A percentile compares a stretch with the other conserved stretches of the same genome.
phyloP scores from a whole-genome alignment of 1,140 invertebrate species.

The Bombyx mandarina region DNA sequence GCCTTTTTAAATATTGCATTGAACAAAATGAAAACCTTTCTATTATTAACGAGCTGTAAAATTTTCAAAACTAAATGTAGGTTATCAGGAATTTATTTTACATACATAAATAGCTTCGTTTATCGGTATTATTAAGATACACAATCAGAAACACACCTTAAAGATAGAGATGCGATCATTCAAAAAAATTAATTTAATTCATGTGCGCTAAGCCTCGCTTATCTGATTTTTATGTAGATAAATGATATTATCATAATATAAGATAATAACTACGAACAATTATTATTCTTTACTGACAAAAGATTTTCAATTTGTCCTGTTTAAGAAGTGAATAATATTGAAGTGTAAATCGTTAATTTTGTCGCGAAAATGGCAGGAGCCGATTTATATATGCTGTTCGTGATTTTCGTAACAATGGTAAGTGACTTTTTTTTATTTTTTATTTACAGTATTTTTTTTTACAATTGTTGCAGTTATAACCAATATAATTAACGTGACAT shows the following conservation, averaged over 20 bases:
- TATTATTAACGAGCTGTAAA: no score
- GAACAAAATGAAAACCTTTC: no score
- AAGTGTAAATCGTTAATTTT: constrained; percentile 6
- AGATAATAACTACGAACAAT: no score
- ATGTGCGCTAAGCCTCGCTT: constrained; percentile 6
- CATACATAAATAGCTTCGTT: constrained; percentile 14
- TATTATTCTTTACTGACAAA: constrained; percentile 42
- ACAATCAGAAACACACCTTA: constrained; percentile 10
- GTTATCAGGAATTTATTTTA: constrained; percentile 22
- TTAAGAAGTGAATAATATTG: constrained; percentile 33
- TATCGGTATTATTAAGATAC: constrained; percentile 20
- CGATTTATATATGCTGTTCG: constrained; percentile 11
- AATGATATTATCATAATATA: constrained; percentile 13
- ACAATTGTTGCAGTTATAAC: no score
- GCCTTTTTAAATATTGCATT: constrained; percentile 2
- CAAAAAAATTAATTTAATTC: constrained; percentile 6
- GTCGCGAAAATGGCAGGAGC: constrained; percentile 28
- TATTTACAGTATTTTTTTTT: no score
- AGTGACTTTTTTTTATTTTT: constrained; percentile 4
- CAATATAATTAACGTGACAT: no score
- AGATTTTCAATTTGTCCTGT: constrained; percentile 35
- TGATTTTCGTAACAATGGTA: constrained; percentile 28
- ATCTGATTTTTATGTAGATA: constrained; percentile 12
- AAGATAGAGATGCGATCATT: constrained; percentile 21
- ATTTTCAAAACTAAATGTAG: constrained; percentile 16